Evolutionary conservation across 2,888 invertebrate species (phyloP).

Genomic region (Ceraclea dissimilis): DNA sequence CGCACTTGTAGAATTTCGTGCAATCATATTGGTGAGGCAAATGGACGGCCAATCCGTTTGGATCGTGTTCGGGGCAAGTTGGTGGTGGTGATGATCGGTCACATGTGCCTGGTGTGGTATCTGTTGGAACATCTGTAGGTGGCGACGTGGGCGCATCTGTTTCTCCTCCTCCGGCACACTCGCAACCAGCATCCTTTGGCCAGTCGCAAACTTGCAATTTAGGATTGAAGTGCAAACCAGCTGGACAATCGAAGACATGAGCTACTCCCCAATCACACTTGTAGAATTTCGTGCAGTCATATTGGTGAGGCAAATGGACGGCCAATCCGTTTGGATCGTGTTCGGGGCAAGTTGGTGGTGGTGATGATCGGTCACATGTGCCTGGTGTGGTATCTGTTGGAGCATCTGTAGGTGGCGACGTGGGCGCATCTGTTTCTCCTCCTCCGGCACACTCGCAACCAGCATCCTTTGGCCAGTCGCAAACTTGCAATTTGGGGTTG

Average conservation of each 20-base stretch:
- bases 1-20: conserved; percentile 38
- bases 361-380: not conserved
- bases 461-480: conserved; percentile 1
- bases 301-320: conserved; percentile 4
- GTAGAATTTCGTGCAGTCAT: conserved; percentile 3
- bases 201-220: conserved; percentile 2
- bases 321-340: not conserved
- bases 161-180: not conserved
- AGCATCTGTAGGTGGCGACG: too few relatives aligned
- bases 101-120: not conserved
- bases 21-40: conserved; percentile 30
- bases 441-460: not conserved
- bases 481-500: not conserved
- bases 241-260: not conserved
- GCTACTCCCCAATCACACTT: conserved; percentile 2
- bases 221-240: not conserved
- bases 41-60: not conserved
- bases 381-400: not conserved
- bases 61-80: not conserved
- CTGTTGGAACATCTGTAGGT: too few relatives aligned
- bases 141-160: too few relatives aligned
- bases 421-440: too few relatives aligned
- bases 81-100: not conserved
- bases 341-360: not conserved
- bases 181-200: not conserved